Base-by-base conservation (phyloP, 2,888 invertebrate genomes). In the Sphecodes monilicornis region DNA sequence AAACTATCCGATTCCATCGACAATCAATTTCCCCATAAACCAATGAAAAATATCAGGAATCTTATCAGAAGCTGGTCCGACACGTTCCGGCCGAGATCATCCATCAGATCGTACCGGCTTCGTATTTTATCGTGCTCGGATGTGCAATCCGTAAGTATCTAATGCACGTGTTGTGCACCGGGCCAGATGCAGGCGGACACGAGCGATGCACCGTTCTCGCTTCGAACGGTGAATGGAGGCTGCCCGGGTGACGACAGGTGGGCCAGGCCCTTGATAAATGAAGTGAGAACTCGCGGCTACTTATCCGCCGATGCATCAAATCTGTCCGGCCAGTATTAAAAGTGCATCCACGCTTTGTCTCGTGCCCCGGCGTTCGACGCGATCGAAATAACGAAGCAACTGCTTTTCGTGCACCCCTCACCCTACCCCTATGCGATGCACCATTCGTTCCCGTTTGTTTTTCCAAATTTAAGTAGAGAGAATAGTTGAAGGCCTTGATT, bases 241-340 rank as follows among this genome's bases (percentile, higher is more conserved):
- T 74, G 85, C 85, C 73, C 36, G n/a, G 73, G 76, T 86, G 90
- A 85, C 91, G 90, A 91, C 91, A 91, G 91, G 89, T 91, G 91
- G 89, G 90, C 86, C 87, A 90, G 87, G 86, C 89, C 85, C 82
- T 88, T 92, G 92, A 92, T 91, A 91, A 92, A 92, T 91, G 90
- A 92, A 92, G 91, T 90, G 91, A 91, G 92, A 92, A 91, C 90
- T 91, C 90, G 86, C 88, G 87, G 90, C 91, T 92, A 91, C 92
- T 92, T 91, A 92, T 91, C 91, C 89, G 86, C 82, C 91, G 90
- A 92, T 92, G 91, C 89, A 92, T 92, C 92, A 92, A 92, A 92
- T 91, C 90, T 91, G 89, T 89, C 89, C 68, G 84, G n/a, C 73
- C 57, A 77, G 81, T 77, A 87, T 89, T 89, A 89, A 91, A 91